Percentiles rank a stretch among this genome's conserved stretches.
phyloP scores from a whole-genome alignment of 2,888 invertebrate genomes.

The Merodon equestris region DNA sequence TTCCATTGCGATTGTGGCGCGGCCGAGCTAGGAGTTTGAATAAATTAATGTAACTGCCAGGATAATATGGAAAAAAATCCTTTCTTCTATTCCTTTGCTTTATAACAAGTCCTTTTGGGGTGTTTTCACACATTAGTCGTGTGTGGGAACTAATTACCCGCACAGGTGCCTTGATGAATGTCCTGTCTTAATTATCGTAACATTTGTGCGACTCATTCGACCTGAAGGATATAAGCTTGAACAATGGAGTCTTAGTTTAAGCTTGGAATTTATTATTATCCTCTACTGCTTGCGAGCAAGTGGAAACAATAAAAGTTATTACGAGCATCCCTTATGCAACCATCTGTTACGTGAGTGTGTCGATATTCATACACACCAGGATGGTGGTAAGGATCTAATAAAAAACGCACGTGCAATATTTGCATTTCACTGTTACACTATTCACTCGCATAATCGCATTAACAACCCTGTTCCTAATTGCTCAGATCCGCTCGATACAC shows the following conservation, averaged over 20 bases:
- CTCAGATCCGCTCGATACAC: slow-evolving; percentile 33
- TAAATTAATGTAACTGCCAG: slow-evolving; percentile 45
- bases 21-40: slow-evolving; percentile 37
- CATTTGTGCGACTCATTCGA: slow-evolving; percentile 41
- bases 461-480: slow-evolving; percentile 51
- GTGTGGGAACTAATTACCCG: slow-evolving; percentile 47
- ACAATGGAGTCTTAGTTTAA: slow-evolving; percentile 31
- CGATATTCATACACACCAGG: slow-evolving; percentile 13
- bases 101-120: slow-evolving; percentile 34
- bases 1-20: slow-evolving; percentile 68
- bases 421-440: slow-evolving; percentile 49
- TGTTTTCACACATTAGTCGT: slow-evolving; percentile 53
- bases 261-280: slow-evolving; percentile 48
- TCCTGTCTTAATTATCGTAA: slow-evolving; percentile 58
- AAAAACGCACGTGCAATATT: slow-evolving; percentile 68
- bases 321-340: slow-evolving; percentile 36
- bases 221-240: slow-evolving; percentile 15
- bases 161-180: slow-evolving; percentile 40
- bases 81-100: slow-evolving; percentile 36
- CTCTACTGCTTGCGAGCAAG: slow-evolving; percentile 21
- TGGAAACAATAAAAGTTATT: slow-evolving; percentile 7
- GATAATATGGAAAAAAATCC: slow-evolving; percentile 41
- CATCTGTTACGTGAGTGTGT: slow-evolving; percentile 59
- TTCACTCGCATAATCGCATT: slow-evolving; percentile 48
- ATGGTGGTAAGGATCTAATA: slow-evolving; percentile 5